phyloP scores from a whole-genome alignment of 92 coral and sea anemone species.

The Palythoa caribaeorum region DNA sequence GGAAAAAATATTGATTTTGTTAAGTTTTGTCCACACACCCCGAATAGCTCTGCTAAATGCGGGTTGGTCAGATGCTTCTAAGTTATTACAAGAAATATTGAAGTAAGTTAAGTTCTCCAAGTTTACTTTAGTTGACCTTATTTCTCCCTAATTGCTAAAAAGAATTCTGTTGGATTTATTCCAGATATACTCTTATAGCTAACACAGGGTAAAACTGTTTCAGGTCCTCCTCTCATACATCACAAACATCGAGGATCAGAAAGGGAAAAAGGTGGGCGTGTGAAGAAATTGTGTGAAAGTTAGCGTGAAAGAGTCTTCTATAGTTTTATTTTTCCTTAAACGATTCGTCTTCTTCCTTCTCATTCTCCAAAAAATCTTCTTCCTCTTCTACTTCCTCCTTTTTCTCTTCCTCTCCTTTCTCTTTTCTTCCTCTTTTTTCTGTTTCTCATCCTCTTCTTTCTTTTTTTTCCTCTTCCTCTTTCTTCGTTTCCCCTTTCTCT shows the following conservation, averaged over 20 bases:
- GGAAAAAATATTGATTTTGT: too few species aligned
- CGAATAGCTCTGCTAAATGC: too few species aligned
- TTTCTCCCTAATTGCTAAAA: background rate
- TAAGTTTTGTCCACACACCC: too few species aligned
- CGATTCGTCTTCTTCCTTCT: background rate
- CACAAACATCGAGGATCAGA: conserved; percentile 81
- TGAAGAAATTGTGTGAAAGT: background rate
- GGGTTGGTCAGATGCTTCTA: too few species aligned
- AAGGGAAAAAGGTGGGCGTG: background rate
- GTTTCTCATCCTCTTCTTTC: background rate
- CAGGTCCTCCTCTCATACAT: conserved; percentile 89
- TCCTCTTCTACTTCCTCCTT: background rate
- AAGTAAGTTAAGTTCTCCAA: too few species aligned
- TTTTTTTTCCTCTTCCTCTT: background rate
- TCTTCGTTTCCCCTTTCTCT: background rate
- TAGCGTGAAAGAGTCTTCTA: background rate
- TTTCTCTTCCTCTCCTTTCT: background rate
- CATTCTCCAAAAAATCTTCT: background rate
- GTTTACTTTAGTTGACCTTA: too few species aligned
- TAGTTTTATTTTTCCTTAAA: background rate
- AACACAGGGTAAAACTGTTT: background rate
- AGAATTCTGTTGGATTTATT: background rate
- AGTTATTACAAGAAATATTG: too few species aligned
- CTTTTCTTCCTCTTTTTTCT: background rate
- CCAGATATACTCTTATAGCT: too few species aligned